phyloP scores from a whole-genome alignment of 2,888 invertebrate genomes.

The Parasteatoda lunata region DNA sequence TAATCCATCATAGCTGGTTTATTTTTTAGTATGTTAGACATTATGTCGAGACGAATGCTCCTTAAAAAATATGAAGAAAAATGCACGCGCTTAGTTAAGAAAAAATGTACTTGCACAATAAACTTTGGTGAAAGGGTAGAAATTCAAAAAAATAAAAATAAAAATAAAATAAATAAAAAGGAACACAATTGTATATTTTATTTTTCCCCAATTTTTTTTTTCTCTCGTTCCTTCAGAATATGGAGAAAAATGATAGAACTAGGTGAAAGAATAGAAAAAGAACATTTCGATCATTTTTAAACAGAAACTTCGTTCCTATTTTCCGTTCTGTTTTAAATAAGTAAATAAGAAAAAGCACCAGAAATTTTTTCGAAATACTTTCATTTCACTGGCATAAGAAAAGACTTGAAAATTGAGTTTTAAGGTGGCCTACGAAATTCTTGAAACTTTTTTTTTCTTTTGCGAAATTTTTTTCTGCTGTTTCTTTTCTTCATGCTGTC shows the following conservation, averaged over 20 bases:
- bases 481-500: background rate
- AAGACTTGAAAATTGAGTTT: conserved; percentile 48
- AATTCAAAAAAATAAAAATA: conserved; percentile 20
- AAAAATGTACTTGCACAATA: conserved; percentile 20
- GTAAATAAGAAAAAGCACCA: conserved; percentile 27
- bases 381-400: conserved; percentile 38
- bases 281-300: conserved; percentile 38
- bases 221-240: conserved; percentile 21
- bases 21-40: conserved; percentile 56
- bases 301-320: conserved; percentile 41
- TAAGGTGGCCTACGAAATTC: background rate
- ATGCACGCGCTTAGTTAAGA: conserved; percentile 3
- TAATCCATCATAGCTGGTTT: conserved; percentile 59
- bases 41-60: conserved; percentile 44
- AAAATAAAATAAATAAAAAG: background rate
- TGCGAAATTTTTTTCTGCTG: background rate
- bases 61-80: conserved; percentile 49
- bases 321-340: conserved; percentile 33
- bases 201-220: conserved; percentile 34
- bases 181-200: conserved; percentile 51
- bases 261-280: conserved; percentile 5
- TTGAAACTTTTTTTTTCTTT: background rate
- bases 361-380: conserved; percentile 24
- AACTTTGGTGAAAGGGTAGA: conserved; percentile 13
- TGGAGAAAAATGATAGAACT: conserved; percentile 20